Percentiles rank a stretch among this genome's conserved stretches.
Evolutionary conservation across 2,113 vertebrate genomes (phyloP).

Genomic region (Pteronura brasiliensis): DNA sequence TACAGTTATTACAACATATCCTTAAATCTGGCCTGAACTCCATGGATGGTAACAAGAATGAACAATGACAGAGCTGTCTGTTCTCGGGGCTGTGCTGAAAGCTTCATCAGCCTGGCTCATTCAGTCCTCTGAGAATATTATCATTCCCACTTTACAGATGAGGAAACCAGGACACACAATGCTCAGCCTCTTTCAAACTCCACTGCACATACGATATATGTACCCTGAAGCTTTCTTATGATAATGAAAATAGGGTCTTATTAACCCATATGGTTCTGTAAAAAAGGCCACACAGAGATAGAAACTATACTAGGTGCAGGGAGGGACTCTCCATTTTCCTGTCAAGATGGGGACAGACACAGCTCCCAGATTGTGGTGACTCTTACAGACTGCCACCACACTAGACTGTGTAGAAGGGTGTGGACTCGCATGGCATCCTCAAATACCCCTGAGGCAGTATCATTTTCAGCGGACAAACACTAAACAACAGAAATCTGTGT

Average conservation of each 20-base stretch:
- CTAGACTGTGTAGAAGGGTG: neutral
- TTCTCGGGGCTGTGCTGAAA: neutral
- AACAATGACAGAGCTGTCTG: neutral
- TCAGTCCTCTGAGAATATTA: neutral
- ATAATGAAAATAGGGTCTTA: neutral
- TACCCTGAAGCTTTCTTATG: neutral
- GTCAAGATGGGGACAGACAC: neutral
- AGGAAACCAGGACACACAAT: neutral
- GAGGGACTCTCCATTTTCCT: neutral
- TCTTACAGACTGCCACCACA: neutral
- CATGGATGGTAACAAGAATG: constrained; percentile 7
- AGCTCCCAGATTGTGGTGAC: neutral
- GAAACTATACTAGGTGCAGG: neutral
- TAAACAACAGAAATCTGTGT: neutral
- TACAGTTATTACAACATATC: neutral
- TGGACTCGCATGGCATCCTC: neutral
- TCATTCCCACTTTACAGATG: neutral
- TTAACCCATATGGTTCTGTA: neutral
- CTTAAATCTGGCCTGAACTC: neutral
- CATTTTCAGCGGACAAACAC: neutral
- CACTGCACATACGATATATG: neutral
- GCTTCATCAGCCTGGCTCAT: neutral
- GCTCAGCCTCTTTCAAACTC: neutral
- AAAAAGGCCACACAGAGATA: neutral
- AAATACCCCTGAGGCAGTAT: neutral